A percentile compares a stretch with the other conserved stretches of the same genome.
phyloP scores from a whole-genome alignment of 2,113 vertebrate genomes.

The Danio rerio region GRCz12tu NC_133176.1:42750501-42751000 shows the following conservation, averaged over 20 bases:
- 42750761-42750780: no score
- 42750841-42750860: not conserved
- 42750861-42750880: not conserved
- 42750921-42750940: not conserved
- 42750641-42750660: not conserved
- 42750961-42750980: no score
- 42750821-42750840: not conserved
- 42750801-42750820: no score
- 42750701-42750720: not conserved
- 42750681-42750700: not conserved
- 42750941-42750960: no score
- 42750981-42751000: no score
- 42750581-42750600: conserved; percentile 3
- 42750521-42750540: conserved; percentile 9
- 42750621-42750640: conserved; percentile 8
- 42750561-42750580: conserved; percentile 34
- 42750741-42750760: not conserved
- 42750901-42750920: not conserved
- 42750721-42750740: not conserved
- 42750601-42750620: not conserved
- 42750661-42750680: not conserved
- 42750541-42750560: conserved; percentile 37
- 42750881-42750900: not conserved
- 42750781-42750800: not conserved
- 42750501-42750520: conserved; percentile 21